Percentiles rank a stretch among this genome's conserved stretches.
Conservation (phyloP, 2,888 invertebrate genomes). For the Cremastobaeus sp. region DNA sequence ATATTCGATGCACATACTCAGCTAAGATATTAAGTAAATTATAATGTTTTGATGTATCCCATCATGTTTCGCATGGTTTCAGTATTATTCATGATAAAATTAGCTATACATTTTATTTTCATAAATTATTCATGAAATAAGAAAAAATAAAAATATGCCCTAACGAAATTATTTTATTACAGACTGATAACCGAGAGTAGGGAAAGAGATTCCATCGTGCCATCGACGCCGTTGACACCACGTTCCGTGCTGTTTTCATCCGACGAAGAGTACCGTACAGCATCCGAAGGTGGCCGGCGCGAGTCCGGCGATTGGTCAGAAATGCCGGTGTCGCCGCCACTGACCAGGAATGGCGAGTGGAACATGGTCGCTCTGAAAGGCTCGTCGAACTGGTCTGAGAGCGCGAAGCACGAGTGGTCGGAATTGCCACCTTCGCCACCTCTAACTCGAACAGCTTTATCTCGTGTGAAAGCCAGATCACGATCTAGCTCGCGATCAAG, state of each 20-base stretch:
- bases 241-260: slow-evolving; percentile 88
- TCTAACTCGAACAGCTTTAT: slow-evolving; percentile 81
- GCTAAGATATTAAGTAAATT: no score
- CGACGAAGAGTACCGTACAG: slow-evolving; percentile 92
- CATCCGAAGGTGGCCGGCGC: slow-evolving; percentile 89
- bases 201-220: slow-evolving; percentile 79
- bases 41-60: no score
- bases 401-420: slow-evolving; percentile 74
- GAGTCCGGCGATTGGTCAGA: slow-evolving; percentile 92
- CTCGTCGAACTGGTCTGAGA: slow-evolving; percentile 70
- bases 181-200: slow-evolving; percentile 69
- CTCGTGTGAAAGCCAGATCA: slow-evolving; percentile 83
- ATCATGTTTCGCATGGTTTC: no score
- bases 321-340: slow-evolving; percentile 81
- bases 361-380: slow-evolving; percentile 63
- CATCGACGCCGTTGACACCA: slow-evolving; percentile 83
- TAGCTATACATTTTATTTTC: no score
- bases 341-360: slow-evolving; percentile 73
- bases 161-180: slow-evolving; percentile 11
- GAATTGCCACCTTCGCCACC: slow-evolving; percentile 84
- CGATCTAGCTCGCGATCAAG: slow-evolving; percentile 79
- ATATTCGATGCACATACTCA: no score
- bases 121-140: neutral
- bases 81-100: no score
- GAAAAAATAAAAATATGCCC: neutral